Evolutionary conservation across 2,888 invertebrate genomes (phyloP).

Genomic region (Himalopsyche tibetana): DNA sequence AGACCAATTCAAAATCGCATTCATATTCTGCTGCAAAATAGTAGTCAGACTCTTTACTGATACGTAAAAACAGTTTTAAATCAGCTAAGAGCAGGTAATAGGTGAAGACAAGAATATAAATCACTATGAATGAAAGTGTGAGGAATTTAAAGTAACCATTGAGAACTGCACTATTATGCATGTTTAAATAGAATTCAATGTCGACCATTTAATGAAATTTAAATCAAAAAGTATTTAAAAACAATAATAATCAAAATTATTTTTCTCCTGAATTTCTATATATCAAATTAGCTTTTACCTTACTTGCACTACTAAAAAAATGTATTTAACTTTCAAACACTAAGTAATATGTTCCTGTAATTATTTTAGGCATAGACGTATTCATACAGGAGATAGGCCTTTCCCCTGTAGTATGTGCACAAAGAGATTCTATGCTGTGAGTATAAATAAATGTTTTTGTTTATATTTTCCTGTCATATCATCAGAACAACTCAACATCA

Average conservation of each 20-base stretch:
- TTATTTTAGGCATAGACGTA: slow-evolving; percentile 74
- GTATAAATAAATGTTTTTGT: slow-evolving; percentile 66
- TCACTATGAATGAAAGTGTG: not conserved
- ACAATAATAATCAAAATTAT: too few species aligned
- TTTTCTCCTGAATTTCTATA: too few species aligned
- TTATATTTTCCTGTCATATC: not conserved
- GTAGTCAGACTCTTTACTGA: too few species aligned
- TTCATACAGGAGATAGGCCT: slow-evolving; percentile 76
- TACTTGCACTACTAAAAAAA: not conserved
- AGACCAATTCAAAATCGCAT: too few species aligned
- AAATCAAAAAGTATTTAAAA: too few species aligned
- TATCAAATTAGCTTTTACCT: too few species aligned
- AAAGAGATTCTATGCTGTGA: slow-evolving; percentile 76
- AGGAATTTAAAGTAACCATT: not conserved
- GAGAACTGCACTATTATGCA: not conserved
- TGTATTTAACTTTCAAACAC: not conserved
- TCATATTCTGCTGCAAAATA: too few species aligned
- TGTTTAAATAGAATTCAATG: too few species aligned
- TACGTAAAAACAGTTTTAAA: too few species aligned
- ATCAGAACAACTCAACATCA: too few species aligned
- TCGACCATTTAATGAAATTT: too few species aligned
- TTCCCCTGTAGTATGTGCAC: slow-evolving; percentile 74
- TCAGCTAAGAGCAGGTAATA: too few species aligned
- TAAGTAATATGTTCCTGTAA: not conserved
- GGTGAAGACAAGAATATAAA: not conserved